Evolutionary conservation across 2,113 vertebrate genomes (phyloP).

Genomic region (Eudyptes chrysolophus): DNA sequence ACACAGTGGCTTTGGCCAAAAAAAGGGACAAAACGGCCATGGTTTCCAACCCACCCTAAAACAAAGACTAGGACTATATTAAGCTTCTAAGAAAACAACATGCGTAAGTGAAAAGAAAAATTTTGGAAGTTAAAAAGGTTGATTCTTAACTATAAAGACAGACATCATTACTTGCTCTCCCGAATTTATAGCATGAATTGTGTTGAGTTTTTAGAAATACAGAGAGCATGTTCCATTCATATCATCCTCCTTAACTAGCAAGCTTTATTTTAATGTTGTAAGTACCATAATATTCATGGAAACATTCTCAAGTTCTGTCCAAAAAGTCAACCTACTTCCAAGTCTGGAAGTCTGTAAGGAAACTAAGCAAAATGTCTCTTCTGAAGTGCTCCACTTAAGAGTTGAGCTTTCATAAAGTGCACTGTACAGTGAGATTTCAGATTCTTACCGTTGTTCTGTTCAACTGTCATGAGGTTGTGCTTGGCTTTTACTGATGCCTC

Average conservation of each 20-base stretch:
- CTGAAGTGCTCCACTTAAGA: background rate
- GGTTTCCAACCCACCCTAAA: background rate
- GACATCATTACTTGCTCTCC: background rate
- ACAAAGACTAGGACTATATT: background rate
- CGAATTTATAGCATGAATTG: background rate
- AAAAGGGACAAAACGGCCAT: background rate
- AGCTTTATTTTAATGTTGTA: background rate
- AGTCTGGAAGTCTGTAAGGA: background rate
- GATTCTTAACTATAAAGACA: background rate
- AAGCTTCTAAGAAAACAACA: background rate
- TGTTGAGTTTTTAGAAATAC: background rate
- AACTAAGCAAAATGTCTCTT: background rate
- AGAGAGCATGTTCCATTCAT: background rate
- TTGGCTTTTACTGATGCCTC: constrained; percentile 97
- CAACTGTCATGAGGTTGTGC: constrained; percentile 93
- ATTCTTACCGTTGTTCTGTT: constrained; percentile 90
- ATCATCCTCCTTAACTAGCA: background rate
- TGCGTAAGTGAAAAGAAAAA: background rate
- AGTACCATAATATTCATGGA: background rate
- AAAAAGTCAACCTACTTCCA: background rate
- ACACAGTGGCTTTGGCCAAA: background rate
- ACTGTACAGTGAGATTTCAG: background rate
- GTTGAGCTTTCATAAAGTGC: background rate
- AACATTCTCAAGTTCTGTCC: background rate
- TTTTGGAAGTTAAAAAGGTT: background rate